phyloP scores from a whole-genome alignment of 2,797 vertebrate species.

The Heliangelus exortis region DNA sequence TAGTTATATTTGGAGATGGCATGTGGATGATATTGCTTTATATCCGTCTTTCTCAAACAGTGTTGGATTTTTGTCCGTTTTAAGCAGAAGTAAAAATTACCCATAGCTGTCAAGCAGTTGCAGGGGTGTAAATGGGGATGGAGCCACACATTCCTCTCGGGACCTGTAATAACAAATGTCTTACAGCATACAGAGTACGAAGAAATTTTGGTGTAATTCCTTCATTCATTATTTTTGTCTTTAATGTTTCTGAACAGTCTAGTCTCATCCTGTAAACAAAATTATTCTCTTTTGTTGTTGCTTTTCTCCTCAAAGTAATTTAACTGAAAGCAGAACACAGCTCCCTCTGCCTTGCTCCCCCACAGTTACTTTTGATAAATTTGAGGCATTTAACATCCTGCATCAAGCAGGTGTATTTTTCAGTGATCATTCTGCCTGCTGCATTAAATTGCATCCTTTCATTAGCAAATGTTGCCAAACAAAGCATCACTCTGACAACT shows the following conservation, averaged over 20 bases:
- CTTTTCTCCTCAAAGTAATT: not conserved
- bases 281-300: not conserved
- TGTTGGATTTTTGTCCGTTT: not conserved
- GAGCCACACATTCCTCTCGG: not conserved
- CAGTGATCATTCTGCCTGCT: not conserved
- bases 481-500: conserved; percentile 1
- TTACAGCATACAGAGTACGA: not conserved
- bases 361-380: not conserved
- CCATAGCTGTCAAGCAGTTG: not conserved
- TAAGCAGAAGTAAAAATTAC: not conserved
- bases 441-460: not conserved
- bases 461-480: conserved; percentile 10
- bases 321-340: not conserved
- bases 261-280: not conserved
- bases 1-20: not conserved
- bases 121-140: not conserved
- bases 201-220: not conserved
- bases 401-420: not conserved
- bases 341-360: no score
- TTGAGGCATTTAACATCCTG: not conserved
- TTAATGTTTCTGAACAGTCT: not conserved
- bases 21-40: not conserved
- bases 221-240: not conserved
- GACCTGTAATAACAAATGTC: not conserved
- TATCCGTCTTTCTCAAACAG: not conserved